Percentiles rank a stretch among this genome's conserved stretches.
Conservation (phyloP, 2,888 invertebrate species). For the Serripes groenlandicus region DNA sequence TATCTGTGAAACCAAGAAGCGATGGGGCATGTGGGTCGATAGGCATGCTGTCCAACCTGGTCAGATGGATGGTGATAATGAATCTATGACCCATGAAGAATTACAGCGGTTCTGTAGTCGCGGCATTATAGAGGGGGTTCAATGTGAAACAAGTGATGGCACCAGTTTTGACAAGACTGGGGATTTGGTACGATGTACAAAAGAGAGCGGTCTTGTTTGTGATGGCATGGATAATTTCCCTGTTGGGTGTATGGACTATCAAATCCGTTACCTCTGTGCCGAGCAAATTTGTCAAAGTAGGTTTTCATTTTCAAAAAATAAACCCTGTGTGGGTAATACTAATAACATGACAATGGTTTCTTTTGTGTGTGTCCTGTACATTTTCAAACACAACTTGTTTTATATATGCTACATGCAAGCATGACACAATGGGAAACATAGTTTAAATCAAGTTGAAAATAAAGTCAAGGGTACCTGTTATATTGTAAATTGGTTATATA, state of each 20-base stretch:
- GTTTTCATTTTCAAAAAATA: too few relatives aligned
- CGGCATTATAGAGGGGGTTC: constrained; percentile 75
- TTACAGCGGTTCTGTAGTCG: constrained; percentile 70
- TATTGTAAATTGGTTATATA: too few relatives aligned
- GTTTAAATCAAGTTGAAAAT: too few relatives aligned
- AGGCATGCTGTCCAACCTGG: constrained; percentile 31
- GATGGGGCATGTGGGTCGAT: constrained; percentile 62
- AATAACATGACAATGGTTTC: too few relatives aligned
- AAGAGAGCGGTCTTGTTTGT: constrained; percentile 92
- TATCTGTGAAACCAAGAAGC: constrained; percentile 42
- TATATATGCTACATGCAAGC: too few relatives aligned
- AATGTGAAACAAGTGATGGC: constrained; percentile 76
- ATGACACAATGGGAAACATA: too few relatives aligned
- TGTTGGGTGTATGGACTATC: constrained; percentile 79
- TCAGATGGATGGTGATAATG: constrained; percentile 62
- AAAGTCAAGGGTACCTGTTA: too few relatives aligned
- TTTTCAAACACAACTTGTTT: too few relatives aligned
- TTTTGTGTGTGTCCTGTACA: too few relatives aligned
- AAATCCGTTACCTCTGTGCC: constrained; percentile 79
- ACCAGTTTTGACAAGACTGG: constrained; percentile 63
- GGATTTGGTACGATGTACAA: constrained; percentile 76
- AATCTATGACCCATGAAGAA: constrained; percentile 66
- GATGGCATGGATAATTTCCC: constrained; percentile 74
- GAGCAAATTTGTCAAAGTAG: constrained; percentile 63
- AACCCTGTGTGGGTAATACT: too few relatives aligned